Evolutionary conservation across 2,797 vertebrate genomes (phyloP), one percentile per base, ranked within the genome.

Genomic region (Vespertilio murinus): DNA sequence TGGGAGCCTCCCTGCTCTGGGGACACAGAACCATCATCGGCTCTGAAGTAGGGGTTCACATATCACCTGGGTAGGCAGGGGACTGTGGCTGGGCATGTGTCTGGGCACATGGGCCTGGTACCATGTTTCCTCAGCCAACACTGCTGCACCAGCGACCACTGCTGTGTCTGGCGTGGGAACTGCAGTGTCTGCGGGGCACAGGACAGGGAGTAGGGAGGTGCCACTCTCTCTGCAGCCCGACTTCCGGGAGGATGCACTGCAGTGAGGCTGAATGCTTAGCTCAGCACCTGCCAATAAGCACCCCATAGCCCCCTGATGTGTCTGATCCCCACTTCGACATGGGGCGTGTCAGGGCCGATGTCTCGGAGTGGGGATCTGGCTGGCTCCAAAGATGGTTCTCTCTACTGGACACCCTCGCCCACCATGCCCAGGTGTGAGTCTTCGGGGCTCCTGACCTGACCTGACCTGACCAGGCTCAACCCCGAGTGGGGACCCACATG

Each of bases 351-450:
- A 71, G 71, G 40, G 67, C 45, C 38, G 5, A 20, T 40, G 16
- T 30, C 69, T 69, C 40, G 0, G 22, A 8, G 9, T 2, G 28
- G 7, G 5, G 2, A 6, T 30, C 47, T 3, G 5, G 54, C 5
- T 38, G 49, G 74, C 35, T 33, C 61, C 42, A 69, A 49, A 79
- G 49, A 70, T n/a, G 14, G 22, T 47, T 49, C 64, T 94, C 16
- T 71, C 14, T 9, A 11, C 54, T 0, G 0, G 52, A 67, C 3
- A n/a, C 17, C 20, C 8, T n/a, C 12, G 12, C 30, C 13, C 30
- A 40, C 56, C 38, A 20, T 4, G 13, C n/a, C 25, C 17, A 45
- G 3, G 30, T 16, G 12, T 45, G 52, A 38, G 12, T 65, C 61
- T 35, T 17, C 6, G 47, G 40, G 40, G 12, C 20, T 91, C 35